phyloP scores from a whole-genome alignment of 30 jellyfish, hydroid and myxozoan genomes.

The Mastigias papua region DNA sequence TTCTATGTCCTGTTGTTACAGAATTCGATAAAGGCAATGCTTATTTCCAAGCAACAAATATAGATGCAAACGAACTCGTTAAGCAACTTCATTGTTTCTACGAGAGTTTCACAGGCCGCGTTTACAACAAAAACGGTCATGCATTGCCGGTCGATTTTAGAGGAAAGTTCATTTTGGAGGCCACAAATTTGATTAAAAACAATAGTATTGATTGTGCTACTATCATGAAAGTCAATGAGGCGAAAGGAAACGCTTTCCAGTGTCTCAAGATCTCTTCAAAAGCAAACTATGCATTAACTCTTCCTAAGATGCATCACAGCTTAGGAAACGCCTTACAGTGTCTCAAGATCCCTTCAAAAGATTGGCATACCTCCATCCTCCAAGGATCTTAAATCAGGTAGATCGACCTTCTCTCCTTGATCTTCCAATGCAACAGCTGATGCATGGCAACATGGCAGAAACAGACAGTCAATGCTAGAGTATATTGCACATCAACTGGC shows the following conservation, averaged over 20 bases:
- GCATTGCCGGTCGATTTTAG: constrained; percentile 72
- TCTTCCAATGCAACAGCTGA: constrained; percentile 2
- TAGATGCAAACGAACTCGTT: constrained; percentile 45
- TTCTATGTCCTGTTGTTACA: constrained; percentile 44
- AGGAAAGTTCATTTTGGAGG: constrained; percentile 57
- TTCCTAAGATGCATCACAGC: not conserved
- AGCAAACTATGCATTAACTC: too few species aligned
- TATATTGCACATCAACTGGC: not conserved
- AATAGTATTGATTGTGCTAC: not conserved
- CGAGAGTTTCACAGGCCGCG: constrained; percentile 53
- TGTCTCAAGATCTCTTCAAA: not conserved
- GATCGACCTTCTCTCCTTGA: not conserved
- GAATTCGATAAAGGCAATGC: constrained; percentile 76
- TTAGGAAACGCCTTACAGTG: not conserved
- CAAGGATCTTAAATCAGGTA: not conserved
- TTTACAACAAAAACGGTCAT: constrained; percentile 8
- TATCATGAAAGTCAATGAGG: not conserved
- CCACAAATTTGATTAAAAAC: constrained; percentile 9
- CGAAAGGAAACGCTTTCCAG: not conserved
- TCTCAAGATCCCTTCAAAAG: not conserved
- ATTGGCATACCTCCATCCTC: not conserved
- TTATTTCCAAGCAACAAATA: constrained; percentile 69
- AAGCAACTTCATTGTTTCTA: constrained; percentile 21
- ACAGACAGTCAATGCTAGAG: not conserved
- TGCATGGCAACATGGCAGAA: not conserved